Conservation (phyloP, 2,113 vertebrate genomes). For the Oenanthe melanoleuca region DNA sequence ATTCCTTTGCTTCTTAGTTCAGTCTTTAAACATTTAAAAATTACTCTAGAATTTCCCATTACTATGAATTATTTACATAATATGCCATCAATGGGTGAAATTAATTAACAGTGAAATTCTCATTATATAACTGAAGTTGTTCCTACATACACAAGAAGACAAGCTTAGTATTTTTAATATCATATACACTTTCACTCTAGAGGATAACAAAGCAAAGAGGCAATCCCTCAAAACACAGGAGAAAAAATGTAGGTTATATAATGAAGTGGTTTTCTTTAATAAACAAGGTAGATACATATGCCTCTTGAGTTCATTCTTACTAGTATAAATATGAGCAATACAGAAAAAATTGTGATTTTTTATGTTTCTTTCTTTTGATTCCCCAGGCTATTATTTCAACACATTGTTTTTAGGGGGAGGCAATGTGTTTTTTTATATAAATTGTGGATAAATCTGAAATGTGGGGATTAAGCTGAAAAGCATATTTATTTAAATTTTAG, state of each 20-base stretch:
- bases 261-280: background rate
- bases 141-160: background rate
- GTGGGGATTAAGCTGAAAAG: background rate
- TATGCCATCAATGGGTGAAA: background rate
- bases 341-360: background rate
- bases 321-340: background rate
- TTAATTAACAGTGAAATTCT: background rate
- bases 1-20: background rate
- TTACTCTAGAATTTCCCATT: background rate
- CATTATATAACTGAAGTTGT: background rate
- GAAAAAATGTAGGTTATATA: background rate
- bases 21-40: background rate
- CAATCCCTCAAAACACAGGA: background rate
- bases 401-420: background rate
- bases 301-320: background rate
- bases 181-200: background rate
- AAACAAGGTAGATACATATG: background rate
- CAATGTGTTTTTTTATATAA: background rate
- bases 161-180: background rate
- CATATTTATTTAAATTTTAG: background rate
- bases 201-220: background rate
- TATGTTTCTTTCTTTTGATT: background rate
- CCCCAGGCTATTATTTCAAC: background rate
- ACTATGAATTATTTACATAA: background rate
- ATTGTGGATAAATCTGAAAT: background rate